phyloP scores from a whole-genome alignment of 2,888 invertebrate species.

The Sarcophaga rosellei region DNA sequence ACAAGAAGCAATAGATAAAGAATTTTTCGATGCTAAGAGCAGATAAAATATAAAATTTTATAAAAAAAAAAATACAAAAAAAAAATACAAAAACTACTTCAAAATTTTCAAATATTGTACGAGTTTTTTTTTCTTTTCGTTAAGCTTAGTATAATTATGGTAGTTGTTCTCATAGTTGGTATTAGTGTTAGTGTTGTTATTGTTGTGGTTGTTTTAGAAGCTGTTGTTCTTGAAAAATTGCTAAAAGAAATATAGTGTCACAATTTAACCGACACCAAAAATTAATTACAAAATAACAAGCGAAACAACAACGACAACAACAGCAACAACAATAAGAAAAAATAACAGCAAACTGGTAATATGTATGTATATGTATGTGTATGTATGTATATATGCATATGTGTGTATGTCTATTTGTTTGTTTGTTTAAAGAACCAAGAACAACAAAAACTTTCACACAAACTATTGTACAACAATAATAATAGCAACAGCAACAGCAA shows the following conservation, averaged over 20 bases:
- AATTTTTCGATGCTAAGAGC: neutral
- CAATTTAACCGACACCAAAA: conserved; percentile 63
- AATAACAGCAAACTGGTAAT: conserved; percentile 30
- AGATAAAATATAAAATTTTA: neutral
- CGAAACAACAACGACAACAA: conserved; percentile 49
- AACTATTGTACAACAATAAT: neutral
- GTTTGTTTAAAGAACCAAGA: conserved; percentile 26
- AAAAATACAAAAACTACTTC: neutral
- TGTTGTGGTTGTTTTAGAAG: conserved; percentile 15
- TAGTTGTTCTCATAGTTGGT: conserved; percentile 27
- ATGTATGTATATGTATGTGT: neutral
- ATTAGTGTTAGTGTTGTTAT: conserved; percentile 23
- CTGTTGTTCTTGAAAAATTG: conserved; percentile 45
- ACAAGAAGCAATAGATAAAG: neutral
- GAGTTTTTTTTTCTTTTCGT: conserved; percentile 10
- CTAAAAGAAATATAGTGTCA: conserved; percentile 60
- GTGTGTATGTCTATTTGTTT: neutral
- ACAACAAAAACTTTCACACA: conserved; percentile 4
- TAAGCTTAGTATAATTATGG: conserved; percentile 29
- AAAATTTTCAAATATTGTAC: neutral
- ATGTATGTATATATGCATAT: neutral
- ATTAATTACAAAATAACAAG: conserved; percentile 68
- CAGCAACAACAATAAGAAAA: conserved; percentile 24
- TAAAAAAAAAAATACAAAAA: neutral
- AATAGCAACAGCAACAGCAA: neutral